These are phyloP conservation scores for Chaetodon trifascialis DNA, from an alignment of 2,113 vertebrate species.

Conservation along the genomic window DNA sequence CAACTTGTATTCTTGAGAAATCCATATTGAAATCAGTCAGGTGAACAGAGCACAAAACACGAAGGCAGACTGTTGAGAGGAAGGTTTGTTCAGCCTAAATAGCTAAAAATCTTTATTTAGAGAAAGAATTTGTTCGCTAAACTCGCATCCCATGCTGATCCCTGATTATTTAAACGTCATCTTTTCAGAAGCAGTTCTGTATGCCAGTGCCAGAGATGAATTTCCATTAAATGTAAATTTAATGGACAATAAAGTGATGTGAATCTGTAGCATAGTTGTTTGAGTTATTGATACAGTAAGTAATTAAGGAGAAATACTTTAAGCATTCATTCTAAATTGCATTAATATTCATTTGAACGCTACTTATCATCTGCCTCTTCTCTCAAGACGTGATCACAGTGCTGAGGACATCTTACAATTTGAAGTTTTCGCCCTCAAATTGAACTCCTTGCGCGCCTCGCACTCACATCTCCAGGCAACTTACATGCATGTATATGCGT, in stretches of 20 bases:
- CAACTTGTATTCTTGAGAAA: conserved; percentile 45
- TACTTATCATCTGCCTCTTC: conserved; percentile 14
- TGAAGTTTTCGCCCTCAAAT: conserved; percentile 13
- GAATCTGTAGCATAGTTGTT: neutral
- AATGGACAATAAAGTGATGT: no score
- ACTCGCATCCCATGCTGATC: neutral
- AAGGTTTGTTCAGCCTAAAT: conserved; percentile 22
- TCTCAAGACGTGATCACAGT: conserved; percentile 30
- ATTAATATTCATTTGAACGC: conserved; percentile 52
- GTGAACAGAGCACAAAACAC: conserved; percentile 27
- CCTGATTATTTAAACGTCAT: conserved; percentile 1
- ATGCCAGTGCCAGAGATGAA: no score
- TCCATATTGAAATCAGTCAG: conserved; percentile 49
- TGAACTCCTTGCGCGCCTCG: conserved; percentile 21
- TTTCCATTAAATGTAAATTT: no score
- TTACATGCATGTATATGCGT: neutral
- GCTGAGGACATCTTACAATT: conserved; percentile 23
- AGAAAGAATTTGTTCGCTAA: conserved; percentile 12
- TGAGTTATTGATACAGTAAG: conserved; percentile 12
- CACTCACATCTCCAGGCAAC: conserved; percentile 34
- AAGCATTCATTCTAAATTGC: conserved; percentile 14
- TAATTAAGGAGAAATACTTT: conserved; percentile 16
- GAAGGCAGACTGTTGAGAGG: neutral
- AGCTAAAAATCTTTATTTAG: conserved; percentile 1
- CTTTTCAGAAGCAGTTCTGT: no score